Percentiles rank a stretch among this genome's conserved stretches.
Conservation (phyloP, 2,888 invertebrate genomes). For the Laspeyria flexula region DNA sequence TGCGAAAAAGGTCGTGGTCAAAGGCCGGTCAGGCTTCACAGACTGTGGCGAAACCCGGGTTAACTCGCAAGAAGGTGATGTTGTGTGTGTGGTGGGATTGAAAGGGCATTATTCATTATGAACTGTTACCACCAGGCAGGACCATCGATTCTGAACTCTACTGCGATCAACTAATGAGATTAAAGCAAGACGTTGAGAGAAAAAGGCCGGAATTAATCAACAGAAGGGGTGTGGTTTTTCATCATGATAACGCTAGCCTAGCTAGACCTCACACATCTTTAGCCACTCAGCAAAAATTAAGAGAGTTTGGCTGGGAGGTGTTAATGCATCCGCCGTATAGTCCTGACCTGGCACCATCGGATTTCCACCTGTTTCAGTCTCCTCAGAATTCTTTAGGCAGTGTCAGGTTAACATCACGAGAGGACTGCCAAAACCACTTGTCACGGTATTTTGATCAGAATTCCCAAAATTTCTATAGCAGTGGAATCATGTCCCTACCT, state of each 20-base stretch:
- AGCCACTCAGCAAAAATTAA: conserved; percentile 18
- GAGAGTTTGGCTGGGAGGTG: conserved; percentile 16
- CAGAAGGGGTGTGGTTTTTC: not conserved
- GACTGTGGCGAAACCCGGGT: too few species aligned
- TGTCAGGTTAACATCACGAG: conserved; percentile 13
- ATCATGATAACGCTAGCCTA: conserved; percentile 5
- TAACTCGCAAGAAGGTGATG: too few species aligned
- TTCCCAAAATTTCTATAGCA: conserved; percentile 16
- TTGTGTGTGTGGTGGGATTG: too few species aligned
- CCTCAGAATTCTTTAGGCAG: conserved; percentile 19
- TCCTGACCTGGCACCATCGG: too few species aligned
- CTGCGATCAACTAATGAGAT: not conserved
- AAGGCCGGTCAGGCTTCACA: too few species aligned
- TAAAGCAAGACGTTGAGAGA: not conserved
- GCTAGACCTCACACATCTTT: conserved; percentile 12
- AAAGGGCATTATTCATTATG: too few species aligned
- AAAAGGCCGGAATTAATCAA: too few species aligned
- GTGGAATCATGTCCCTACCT: conserved; percentile 9
- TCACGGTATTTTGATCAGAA: conserved; percentile 19
- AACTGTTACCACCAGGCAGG: too few species aligned
- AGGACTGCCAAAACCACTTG: conserved; percentile 11
- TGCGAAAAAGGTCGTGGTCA: too few species aligned
- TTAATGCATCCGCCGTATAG: conserved; percentile 2
- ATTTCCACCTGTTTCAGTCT: conserved; percentile 6
- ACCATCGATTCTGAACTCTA: not conserved